These are phyloP conservation scores for Lathronympha strigana DNA, from an alignment of 2,888 invertebrate species.

Conservation along the genomic window DNA sequence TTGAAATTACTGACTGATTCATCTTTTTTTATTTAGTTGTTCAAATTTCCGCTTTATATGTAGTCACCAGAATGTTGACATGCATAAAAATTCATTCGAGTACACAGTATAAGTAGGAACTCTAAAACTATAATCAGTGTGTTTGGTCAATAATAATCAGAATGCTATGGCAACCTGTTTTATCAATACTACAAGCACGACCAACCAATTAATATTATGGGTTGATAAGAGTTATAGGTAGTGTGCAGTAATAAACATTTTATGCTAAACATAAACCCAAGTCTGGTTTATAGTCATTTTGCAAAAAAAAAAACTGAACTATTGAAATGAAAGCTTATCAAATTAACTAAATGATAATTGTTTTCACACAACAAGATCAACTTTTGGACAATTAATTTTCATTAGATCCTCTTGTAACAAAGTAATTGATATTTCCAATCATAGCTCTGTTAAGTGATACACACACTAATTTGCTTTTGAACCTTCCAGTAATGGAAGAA, in stretches of 20 bases:
- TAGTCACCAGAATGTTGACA: not conserved
- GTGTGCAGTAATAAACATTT: slow-evolving; percentile 2
- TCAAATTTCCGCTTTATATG: not conserved
- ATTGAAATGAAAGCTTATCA: not conserved
- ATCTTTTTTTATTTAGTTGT: not conserved
- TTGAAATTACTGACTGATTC: not conserved
- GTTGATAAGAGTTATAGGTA: slow-evolving; percentile 16
- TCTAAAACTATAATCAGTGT: not conserved
- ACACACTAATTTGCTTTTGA: too few species aligned
- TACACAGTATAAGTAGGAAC: not conserved
- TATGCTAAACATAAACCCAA: not conserved
- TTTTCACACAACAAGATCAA: too few species aligned
- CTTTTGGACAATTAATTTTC: too few species aligned
- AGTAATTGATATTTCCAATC: too few species aligned
- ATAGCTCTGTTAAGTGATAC: too few species aligned
- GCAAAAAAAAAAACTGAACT: not conserved
- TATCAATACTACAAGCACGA: slow-evolving; percentile 26
- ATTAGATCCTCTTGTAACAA: too few species aligned
- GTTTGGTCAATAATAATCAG: slow-evolving; percentile 23
- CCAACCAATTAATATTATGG: not conserved
- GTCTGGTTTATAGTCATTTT: not conserved
- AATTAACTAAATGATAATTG: not conserved
- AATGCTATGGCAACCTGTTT: slow-evolving; percentile 35
- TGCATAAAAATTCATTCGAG: not conserved
- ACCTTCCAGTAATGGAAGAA: too few species aligned